These are phyloP conservation scores for Xiphophorus birchmanni DNA, from an alignment of 2,797 vertebrate species.

Conservation along the genomic window DNA sequence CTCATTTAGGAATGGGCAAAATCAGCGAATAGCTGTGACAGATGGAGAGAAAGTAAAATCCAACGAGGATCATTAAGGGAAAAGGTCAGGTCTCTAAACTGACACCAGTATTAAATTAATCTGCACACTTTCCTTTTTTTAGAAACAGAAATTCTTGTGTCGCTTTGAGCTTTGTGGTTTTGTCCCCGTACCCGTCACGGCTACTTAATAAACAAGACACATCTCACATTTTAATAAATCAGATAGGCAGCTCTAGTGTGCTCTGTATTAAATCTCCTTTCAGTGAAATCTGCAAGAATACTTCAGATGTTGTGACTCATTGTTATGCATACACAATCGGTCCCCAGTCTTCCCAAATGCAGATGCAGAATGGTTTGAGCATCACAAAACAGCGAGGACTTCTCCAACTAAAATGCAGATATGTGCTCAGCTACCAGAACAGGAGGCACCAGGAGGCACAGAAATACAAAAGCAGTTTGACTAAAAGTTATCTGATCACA, in stretches of 20 bases:
- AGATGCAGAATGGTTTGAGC: slow-evolving; percentile 30
- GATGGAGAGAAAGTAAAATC: slow-evolving; percentile 36
- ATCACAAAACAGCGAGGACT: slow-evolving; percentile 16
- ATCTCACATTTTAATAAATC: slow-evolving; percentile 18
- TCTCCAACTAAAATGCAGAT: slow-evolving; percentile 24
- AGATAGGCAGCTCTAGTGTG: slow-evolving; percentile 10
- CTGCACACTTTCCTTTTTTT: slow-evolving; percentile 24
- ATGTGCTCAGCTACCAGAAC: slow-evolving; percentile 7
- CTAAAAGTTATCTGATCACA: slow-evolving; percentile 9
- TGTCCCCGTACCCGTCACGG: slow-evolving; percentile 5
- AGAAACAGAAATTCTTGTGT: slow-evolving; percentile 23
- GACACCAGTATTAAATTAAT: slow-evolving; percentile 24
- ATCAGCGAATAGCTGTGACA: slow-evolving; percentile 21
- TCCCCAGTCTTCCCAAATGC: slow-evolving; percentile 17
- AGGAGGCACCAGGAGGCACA: not conserved
- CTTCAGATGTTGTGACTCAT: slow-evolving; percentile 32
- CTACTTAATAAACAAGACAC: slow-evolving; percentile 23
- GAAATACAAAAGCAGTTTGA: slow-evolving; percentile 4
- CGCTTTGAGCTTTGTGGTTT: slow-evolving; percentile 11
- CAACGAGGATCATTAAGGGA: slow-evolving; percentile 25
- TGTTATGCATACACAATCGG: slow-evolving; percentile 32
- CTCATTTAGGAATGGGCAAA: slow-evolving; percentile 37
- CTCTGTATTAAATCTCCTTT: slow-evolving; percentile 20
- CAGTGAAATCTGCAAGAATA: slow-evolving; percentile 23
- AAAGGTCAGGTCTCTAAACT: slow-evolving; percentile 24